Evolutionary conservation across 2,888 invertebrate genomes (phyloP).

Genomic region (Mythimna lalbum): DNA sequence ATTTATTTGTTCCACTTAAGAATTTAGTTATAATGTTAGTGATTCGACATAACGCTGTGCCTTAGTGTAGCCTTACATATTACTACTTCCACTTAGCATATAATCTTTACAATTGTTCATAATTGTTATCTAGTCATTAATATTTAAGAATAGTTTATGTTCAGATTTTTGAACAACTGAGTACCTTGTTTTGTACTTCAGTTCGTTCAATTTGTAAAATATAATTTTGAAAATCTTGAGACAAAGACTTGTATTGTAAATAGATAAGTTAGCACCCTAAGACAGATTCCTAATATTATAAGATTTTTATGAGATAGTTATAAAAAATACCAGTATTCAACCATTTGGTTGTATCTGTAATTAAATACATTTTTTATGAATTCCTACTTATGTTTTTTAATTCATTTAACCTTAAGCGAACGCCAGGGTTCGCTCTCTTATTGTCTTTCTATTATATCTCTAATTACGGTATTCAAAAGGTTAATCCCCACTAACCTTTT

Average conservation of each 20-base stretch:
- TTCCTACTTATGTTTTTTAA: conserved; percentile 39
- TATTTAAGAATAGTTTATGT: conserved; percentile 75
- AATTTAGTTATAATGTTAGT: conserved; percentile 84
- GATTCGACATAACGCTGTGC: conserved; percentile 86
- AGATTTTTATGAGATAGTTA: conserved; percentile 76
- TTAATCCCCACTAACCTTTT: conserved; percentile 3
- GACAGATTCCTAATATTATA: conserved; percentile 89
- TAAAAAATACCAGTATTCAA: conserved; percentile 73
- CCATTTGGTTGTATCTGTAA: conserved; percentile 76
- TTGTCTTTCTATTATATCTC: too few species aligned
- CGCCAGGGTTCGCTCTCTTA: too few species aligned
- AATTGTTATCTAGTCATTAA: conserved; percentile 89
- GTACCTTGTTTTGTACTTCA: conserved; percentile 27
- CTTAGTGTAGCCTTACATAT: conserved; percentile 83
- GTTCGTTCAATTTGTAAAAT: conserved; percentile 53
- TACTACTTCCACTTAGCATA: conserved; percentile 79
- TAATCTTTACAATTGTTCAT: conserved; percentile 75
- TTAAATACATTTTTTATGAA: conserved; percentile 70
- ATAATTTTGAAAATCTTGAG: conserved; percentile 72
- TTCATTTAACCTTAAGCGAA: too few species aligned
- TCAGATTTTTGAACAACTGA: conserved; percentile 47
- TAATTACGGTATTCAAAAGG: too few species aligned
- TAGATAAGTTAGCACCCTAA: conserved; percentile 85
- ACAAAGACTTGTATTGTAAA: conserved; percentile 87
- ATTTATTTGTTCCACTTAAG: conserved; percentile 84